Percentiles rank a stretch among this genome's conserved stretches.
phyloP scores from a whole-genome alignment of 2,797 vertebrate species.

The Girardinus metallicus region DNA sequence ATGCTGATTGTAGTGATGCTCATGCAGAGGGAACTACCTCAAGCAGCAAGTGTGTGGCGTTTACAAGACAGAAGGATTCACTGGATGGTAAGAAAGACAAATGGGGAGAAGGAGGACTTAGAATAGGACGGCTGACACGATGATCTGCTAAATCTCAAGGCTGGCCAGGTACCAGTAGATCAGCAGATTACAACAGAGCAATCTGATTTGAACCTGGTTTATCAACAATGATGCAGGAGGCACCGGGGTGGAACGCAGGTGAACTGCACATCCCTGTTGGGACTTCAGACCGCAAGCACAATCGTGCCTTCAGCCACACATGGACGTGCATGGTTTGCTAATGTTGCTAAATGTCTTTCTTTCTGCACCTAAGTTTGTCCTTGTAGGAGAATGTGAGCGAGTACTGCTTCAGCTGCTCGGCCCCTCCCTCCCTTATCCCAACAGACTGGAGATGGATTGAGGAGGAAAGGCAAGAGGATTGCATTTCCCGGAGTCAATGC shows the following conservation, averaged over 20 bases:
- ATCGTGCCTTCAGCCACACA: neutral
- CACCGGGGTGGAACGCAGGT: slow-evolving; percentile 33
- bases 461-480: slow-evolving; percentile 45
- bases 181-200: slow-evolving; percentile 44
- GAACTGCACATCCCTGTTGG: slow-evolving; percentile 27
- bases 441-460: slow-evolving; percentile 27
- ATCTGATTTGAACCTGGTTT: slow-evolving; percentile 56
- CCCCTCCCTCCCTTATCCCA: slow-evolving; percentile 20
- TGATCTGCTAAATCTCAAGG: slow-evolving; percentile 43
- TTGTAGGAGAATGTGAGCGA: slow-evolving; percentile 48
- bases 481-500: slow-evolving; percentile 59
- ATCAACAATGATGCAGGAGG: slow-evolving; percentile 43
- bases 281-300: slow-evolving; percentile 10
- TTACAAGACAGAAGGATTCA: slow-evolving; percentile 18
- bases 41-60: slow-evolving; percentile 10
- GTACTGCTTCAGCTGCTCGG: slow-evolving; percentile 20
- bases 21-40: neutral
- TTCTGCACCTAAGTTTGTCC: slow-evolving; percentile 48
- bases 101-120: slow-evolving; percentile 19
- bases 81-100: slow-evolving; percentile 12
- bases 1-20: neutral
- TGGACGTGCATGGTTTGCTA: slow-evolving; percentile 32
- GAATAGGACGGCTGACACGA: slow-evolving; percentile 18
- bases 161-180: slow-evolving; percentile 56
- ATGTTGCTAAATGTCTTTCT: slow-evolving; percentile 47